Percentiles rank a stretch among this genome's conserved stretches.
Evolutionary conservation across 2,113 vertebrate genomes (phyloP).

Genomic region (Bos javanicus): DNA sequence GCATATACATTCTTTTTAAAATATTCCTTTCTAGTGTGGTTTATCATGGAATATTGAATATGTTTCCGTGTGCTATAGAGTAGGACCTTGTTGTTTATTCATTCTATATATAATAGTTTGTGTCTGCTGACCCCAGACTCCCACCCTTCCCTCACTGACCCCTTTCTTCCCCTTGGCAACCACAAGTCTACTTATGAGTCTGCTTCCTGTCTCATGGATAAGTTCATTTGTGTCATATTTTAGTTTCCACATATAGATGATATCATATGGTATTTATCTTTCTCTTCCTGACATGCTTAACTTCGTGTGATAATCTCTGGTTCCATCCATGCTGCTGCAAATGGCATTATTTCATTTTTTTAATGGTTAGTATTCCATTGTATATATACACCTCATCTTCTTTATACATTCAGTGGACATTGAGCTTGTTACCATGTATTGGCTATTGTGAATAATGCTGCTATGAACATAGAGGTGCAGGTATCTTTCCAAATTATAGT

Average conservation of each 20-base stretch:
- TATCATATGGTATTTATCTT: background rate
- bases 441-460: background rate
- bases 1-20: background rate
- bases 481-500: background rate
- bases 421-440: background rate
- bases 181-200: background rate
- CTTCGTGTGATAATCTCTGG: background rate
- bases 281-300: background rate
- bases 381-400: background rate
- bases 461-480: background rate
- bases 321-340: background rate
- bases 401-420: background rate
- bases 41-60: background rate
- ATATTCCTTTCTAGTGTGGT: background rate
- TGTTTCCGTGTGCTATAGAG: background rate
- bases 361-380: background rate
- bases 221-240: background rate
- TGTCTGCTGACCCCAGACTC: background rate
- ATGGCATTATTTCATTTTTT: background rate
- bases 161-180: background rate
- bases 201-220: background rate
- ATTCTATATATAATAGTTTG: background rate
- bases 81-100: background rate
- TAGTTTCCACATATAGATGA: background rate
- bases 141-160: background rate